Base-by-base conservation (phyloP, 2,888 invertebrate species). In the Mesorhabditis spiculigera region DNA sequence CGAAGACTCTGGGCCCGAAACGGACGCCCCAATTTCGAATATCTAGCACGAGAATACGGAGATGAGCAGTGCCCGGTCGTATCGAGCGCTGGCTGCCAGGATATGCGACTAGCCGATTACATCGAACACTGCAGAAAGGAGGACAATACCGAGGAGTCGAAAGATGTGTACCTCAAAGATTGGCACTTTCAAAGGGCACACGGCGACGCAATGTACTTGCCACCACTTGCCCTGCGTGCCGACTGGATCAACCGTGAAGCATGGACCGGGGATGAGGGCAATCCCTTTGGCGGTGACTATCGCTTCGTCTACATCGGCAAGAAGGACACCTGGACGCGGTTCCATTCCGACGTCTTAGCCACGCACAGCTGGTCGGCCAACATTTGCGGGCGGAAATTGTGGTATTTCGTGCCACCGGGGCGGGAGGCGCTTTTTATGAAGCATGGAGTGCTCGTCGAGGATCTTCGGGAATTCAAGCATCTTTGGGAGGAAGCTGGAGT, bases 361-460 rank as follows among this genome's bases (percentile, higher is more conserved):
- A 96, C 97, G 8, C 95, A 91, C 86, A 96, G 95, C 87, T 98
- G 97, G 97, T 97, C 97, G 43, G 93, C 93, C 0, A 98, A 98
- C 88, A 90, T 97, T 68, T 90, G 91, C 84, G 98, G 97, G 0
- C 89, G 88, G 78, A 98, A 98, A 86, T 91, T 90, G 85, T 98
- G 97, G 97, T 86, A 92, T 5, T 88, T 98, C 43, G 91, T 94
- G 85, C 93, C 93, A 67, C 94, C 95, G 4, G 88, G 88, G 41
- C 81, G 84, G 68, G 88, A 88, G 76, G 75, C 80, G 13, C 70
- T 78, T 4, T 81, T 88, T 68, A 8, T 50, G 16, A n/a, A 66
- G 67, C 43, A 66, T 45, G 43, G 63, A 44, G 69, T 75, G 16
- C 78, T 76, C 50, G 67, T 79, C 1, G 71, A 73, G 13, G 79